Percentiles rank a stretch among this genome's conserved stretches.
Conservation (phyloP, 53 echinoderm and acorn worm species). For the Holothuria scabra region DNA sequence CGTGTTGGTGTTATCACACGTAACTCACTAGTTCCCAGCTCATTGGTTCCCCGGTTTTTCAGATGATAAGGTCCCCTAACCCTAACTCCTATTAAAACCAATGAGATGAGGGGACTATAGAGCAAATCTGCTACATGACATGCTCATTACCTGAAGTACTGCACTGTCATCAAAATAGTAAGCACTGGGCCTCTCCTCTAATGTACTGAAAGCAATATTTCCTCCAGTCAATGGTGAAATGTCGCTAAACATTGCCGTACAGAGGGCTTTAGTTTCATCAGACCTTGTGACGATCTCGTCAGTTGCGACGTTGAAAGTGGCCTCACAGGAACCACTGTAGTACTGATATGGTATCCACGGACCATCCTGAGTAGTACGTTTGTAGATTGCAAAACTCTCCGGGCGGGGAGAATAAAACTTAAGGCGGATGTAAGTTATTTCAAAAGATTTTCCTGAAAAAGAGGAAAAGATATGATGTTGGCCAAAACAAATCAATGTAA, state of each 20-base stretch:
- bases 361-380: slow-evolving; percentile 73
- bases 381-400: slow-evolving; percentile 97
- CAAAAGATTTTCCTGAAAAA: slow-evolving; percentile 86
- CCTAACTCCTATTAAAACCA: no score
- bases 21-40: no score
- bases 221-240: slow-evolving; percentile 96
- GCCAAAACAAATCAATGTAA: no score
- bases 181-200: slow-evolving; percentile 92
- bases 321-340: slow-evolving; percentile 88
- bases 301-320: slow-evolving; percentile 67
- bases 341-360: slow-evolving; percentile 96
- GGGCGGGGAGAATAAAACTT: slow-evolving; percentile 96
- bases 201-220: slow-evolving; percentile 96
- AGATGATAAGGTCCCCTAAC: no score
- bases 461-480: no score
- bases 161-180: slow-evolving; percentile 87
- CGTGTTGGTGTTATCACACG: no score
- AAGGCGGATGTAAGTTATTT: slow-evolving; percentile 91
- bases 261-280: slow-evolving; percentile 82
- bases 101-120: no score
- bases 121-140: no score
- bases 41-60: no score
- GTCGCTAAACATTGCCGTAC: slow-evolving; percentile 92
- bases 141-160: slow-evolving; percentile 75
- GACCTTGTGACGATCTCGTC: slow-evolving; percentile 63